phyloP scores from a whole-genome alignment of 2,113 vertebrate species.

The Herpetotheres cachinnans region DNA sequence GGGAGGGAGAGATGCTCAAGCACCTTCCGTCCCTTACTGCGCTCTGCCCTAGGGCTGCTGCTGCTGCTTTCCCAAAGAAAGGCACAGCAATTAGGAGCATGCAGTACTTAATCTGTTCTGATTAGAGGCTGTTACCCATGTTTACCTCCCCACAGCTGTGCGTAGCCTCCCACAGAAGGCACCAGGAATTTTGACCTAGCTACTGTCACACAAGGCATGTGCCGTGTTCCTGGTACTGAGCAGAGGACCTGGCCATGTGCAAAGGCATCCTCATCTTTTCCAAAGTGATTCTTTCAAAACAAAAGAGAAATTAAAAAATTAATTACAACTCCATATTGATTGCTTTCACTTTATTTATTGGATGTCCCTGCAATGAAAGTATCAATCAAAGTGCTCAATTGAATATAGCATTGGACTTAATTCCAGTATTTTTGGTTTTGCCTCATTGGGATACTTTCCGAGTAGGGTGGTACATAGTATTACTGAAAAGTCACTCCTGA shows the following conservation, averaged over 20 bases:
- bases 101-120: background rate
- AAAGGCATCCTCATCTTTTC: background rate
- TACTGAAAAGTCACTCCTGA: background rate
- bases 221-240: background rate
- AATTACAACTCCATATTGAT: background rate
- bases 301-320: background rate
- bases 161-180: background rate
- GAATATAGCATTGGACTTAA: background rate
- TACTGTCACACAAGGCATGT: too few relatives aligned
- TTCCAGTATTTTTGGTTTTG: background rate
- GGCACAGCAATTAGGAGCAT: background rate
- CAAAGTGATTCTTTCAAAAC: background rate
- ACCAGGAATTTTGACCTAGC: background rate
- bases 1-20: background rate
- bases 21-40: background rate
- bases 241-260: rapidly evolving
- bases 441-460: rapidly evolving
- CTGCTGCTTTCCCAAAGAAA: background rate
- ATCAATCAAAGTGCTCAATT: background rate
- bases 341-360: background rate
- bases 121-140: background rate
- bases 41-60: background rate
- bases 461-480: too few relatives aligned
- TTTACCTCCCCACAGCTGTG: background rate
- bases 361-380: background rate